Base-by-base conservation (phyloP, 2,113 vertebrate species). In the Poecile atricapillus region DNA sequence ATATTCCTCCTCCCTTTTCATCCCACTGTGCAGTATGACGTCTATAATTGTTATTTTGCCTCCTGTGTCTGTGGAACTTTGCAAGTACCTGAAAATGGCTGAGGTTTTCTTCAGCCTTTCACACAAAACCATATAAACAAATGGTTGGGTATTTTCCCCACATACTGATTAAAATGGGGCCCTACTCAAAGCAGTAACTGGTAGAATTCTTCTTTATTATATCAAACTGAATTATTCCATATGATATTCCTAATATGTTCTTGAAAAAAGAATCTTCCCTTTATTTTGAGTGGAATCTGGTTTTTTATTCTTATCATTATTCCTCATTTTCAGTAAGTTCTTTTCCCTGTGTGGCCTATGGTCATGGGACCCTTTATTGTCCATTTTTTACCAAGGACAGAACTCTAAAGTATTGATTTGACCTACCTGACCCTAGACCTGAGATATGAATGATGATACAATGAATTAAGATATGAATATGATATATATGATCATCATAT, bases 341-440 rank as follows among this genome's bases (percentile, higher is more conserved):
- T 91, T 81, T 68, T 93, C 63, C 70, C 24, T 71, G 19, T 77
- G 27, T 94, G 37, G 44, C 37, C 24, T 70, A 17, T 55, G 43
- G 43, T 69, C 41, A 41, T 28, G 5, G 70, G 60, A 77, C 37
- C 30, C 52, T 65, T 79, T 75, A 15, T 70, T 69, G 67, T 77
- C 58, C 75, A 23, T 91, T 95, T 95, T 90, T 93, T 68, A 63
- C 78, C 20, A 18, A 68, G 69, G 41, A 33, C 22, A 87, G n/a
- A 71, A 80, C 44, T 92, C 89, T 83, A 7, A 64, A 82, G 30
- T 83, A 94, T 94, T 91, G 77, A 49, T 96, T 96, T 91, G 87
- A 93, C 86, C 67, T 93, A 17, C 70, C 39, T 94, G 79, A 77
- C 77, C 62, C 27, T 71, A 64, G 94, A 56, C 13, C 77, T 94